Evolutionary conservation across 37 sponge, comb jelly and placozoan species (phyloP).

Genomic region (Chondrosia reniformis): DNA sequence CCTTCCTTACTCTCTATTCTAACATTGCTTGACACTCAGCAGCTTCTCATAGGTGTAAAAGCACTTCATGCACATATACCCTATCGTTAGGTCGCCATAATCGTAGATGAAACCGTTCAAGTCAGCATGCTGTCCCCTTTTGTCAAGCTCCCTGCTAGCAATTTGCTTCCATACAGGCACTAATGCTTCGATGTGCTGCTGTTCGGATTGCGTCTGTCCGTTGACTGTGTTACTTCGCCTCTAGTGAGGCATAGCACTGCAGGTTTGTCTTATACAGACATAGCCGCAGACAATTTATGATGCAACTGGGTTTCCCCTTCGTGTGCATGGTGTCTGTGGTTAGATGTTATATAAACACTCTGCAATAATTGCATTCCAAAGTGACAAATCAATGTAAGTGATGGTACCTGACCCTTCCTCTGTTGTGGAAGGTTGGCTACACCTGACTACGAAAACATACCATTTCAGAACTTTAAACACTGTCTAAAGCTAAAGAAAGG

Average conservation of each 20-base stretch:
- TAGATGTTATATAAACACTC: too few species aligned
- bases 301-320: too few species aligned
- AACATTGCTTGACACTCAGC: constrained; percentile 9
- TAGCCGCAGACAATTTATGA: too few species aligned
- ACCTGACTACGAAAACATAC: too few species aligned
- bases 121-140: constrained; percentile 3
- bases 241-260: not conserved
- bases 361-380: too few species aligned
- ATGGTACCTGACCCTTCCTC: too few species aligned
- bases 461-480: too few species aligned
- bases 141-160: not conserved
- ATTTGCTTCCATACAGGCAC: constrained; percentile 5
- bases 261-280: not conserved
- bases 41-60: constrained; percentile 26
- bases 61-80: constrained; percentile 30
- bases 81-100: not conserved
- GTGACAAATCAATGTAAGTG: too few species aligned
- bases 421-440: too few species aligned
- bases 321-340: too few species aligned
- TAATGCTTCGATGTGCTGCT: constrained; percentile 8
- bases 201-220: constrained; percentile 12
- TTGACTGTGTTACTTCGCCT: not conserved
- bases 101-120: constrained; percentile 3
- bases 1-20: not conserved
- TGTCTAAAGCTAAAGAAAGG: too few species aligned